Evolutionary conservation across 2,797 vertebrate genomes (phyloP).

Genomic region (Protosalanx chinensis): DNA sequence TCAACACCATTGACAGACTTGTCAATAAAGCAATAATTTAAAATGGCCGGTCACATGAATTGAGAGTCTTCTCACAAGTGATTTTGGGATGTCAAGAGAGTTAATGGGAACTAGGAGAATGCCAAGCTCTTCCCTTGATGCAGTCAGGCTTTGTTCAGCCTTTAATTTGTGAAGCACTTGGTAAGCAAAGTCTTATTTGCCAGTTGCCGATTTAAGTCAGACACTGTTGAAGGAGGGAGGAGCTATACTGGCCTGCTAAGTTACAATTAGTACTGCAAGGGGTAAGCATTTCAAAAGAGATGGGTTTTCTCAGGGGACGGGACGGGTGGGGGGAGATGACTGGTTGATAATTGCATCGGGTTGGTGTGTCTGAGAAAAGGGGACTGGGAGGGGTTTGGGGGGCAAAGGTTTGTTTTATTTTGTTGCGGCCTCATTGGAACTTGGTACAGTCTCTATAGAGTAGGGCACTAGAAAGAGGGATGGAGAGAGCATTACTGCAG

Average conservation of each 20-base stretch:
- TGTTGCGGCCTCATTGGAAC: constrained; percentile 21
- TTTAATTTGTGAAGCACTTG: constrained; percentile 14
- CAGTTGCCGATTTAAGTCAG: constrained; percentile 31
- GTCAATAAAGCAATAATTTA: not conserved
- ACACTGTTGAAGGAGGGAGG: constrained; percentile 36
- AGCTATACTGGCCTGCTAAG: constrained; percentile 35
- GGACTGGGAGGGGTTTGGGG: not conserved
- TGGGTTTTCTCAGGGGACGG: constrained; percentile 23
- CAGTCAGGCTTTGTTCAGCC: not conserved
- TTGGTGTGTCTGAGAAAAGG: not conserved
- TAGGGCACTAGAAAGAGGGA: constrained; percentile 71
- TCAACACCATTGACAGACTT: not conserved
- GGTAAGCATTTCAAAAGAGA: constrained; percentile 40
- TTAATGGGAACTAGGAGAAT: not conserved
- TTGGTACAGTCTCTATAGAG: constrained; percentile 52
- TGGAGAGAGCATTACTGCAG: constrained; percentile 66
- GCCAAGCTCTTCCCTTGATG: not conserved
- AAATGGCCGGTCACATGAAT: not conserved
- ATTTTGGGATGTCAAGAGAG: not conserved
- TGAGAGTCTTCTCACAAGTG: not conserved
- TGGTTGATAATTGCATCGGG: constrained; percentile 15
- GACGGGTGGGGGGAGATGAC: constrained; percentile 14
- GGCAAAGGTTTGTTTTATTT: constrained; percentile 1
- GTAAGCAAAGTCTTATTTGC: constrained; percentile 18
- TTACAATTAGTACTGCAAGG: constrained; percentile 39